Percentiles rank a stretch among this genome's conserved stretches.
These are phyloP conservation scores for Lordiphosa collinella DNA, from an alignment of 1,140 invertebrate species.

Conservation along the genomic window DNA sequence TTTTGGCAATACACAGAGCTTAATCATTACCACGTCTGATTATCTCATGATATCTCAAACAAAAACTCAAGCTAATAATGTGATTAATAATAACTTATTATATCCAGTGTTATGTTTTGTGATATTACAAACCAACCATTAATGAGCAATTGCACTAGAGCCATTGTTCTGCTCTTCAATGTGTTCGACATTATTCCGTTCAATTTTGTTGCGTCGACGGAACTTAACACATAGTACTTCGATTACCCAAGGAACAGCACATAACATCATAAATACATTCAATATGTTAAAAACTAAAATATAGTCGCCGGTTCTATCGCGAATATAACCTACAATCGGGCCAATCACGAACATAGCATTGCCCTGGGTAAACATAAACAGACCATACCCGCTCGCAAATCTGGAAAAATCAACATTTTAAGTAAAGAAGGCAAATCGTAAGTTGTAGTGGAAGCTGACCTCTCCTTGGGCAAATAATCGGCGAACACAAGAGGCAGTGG, in stretches of 20 bases:
- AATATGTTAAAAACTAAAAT: constrained; percentile 72
- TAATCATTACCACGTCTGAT: too few relatives aligned
- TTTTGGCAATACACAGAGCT: too few relatives aligned
- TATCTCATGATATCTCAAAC: too few relatives aligned
- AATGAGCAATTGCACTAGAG: constrained; percentile 22
- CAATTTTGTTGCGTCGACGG: constrained; percentile 50
- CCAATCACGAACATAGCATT: constrained; percentile 75
- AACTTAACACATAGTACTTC: constrained; percentile 67
- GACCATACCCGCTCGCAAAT: constrained; percentile 84
- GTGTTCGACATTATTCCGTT: constrained; percentile 58
- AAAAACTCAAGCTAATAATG: too few relatives aligned
- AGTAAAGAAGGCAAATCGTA: background rate
- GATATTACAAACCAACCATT: background rate
- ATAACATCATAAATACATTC: constrained; percentile 74
- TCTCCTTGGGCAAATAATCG: constrained; percentile 83
- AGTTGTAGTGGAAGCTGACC: constrained; percentile 40
- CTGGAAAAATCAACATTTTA: constrained; percentile 23
- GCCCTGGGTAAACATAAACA: constrained; percentile 83
- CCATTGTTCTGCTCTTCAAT: constrained; percentile 17
- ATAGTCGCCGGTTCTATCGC: constrained; percentile 71
- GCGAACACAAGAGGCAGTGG: constrained; percentile 83
- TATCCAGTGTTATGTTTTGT: too few relatives aligned
- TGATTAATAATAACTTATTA: too few relatives aligned
- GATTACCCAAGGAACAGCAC: constrained; percentile 70
- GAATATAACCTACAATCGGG: constrained; percentile 70